A percentile compares a stretch with the other conserved stretches of the same genome.
These are phyloP conservation scores for Aradophagus sp. DNA, from an alignment of 1,140 invertebrate species.

Conservation along the genomic window DNA sequence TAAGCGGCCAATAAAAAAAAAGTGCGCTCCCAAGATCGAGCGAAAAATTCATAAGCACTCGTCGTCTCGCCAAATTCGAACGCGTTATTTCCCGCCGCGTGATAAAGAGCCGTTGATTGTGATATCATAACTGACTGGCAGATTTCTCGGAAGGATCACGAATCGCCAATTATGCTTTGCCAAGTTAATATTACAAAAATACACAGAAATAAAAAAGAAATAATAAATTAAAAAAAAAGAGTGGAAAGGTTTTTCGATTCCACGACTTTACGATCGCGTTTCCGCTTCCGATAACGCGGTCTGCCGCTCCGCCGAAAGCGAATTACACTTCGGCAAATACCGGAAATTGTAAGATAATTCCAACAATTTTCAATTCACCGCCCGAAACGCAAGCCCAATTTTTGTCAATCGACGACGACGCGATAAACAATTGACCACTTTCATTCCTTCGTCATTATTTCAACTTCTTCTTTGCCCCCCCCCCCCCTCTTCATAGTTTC, in stretches of 20 bases:
- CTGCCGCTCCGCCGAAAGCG: constrained; percentile 8
- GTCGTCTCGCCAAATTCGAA: constrained; percentile 11
- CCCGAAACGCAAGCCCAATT: constrained; percentile 1
- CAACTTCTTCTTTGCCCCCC: neutral
- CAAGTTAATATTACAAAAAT: constrained; percentile 4
- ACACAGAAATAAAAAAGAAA: neutral
- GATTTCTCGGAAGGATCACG: constrained; percentile 51
- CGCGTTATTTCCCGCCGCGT: constrained; percentile 21
- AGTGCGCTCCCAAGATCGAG: constrained; percentile 10
- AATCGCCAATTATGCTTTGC: constrained; percentile 43
- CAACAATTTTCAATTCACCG: constrained; percentile 18
- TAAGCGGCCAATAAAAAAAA: constrained; percentile 23
- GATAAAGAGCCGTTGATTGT: constrained; percentile 48
- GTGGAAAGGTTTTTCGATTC: constrained; percentile 3
- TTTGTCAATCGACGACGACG: constrained; percentile 18
- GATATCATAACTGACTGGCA: constrained; percentile 51
- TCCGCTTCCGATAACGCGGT: constrained; percentile 26
- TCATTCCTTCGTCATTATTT: neutral
- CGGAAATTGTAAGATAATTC: constrained; percentile 44
- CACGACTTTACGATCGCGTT: constrained; percentile 33
- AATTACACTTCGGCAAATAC: constrained; percentile 42
- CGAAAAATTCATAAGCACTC: constrained; percentile 27
- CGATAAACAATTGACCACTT: constrained; percentile 30
- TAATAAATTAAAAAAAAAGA: constrained; percentile 1
- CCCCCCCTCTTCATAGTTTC: neutral